Conservation (phyloP, 2,113 vertebrate species). For the Pimephales promelas region DNA sequence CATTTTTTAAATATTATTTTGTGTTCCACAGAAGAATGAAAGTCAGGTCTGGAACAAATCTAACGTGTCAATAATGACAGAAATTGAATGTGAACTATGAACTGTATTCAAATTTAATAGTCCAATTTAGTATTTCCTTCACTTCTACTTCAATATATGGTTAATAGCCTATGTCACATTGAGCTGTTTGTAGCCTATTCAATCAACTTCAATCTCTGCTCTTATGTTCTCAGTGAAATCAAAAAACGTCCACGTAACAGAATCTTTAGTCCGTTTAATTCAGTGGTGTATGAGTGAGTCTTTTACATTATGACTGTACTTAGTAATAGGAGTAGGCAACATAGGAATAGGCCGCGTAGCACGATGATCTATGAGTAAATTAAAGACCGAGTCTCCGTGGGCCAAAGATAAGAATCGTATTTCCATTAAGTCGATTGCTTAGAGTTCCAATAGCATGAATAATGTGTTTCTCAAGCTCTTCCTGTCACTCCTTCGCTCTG, state of each 20-base stretch:
- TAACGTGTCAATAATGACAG: no score
- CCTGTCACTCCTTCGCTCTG: neutral
- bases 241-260: neutral
- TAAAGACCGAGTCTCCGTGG: conserved; percentile 69
- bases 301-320: conserved; percentile 29
- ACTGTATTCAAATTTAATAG: neutral
- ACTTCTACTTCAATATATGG: neutral
- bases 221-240: neutral
- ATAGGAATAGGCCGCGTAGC: conserved; percentile 43
- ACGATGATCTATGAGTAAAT: conserved; percentile 72
- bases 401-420: conserved; percentile 75
- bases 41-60: no score
- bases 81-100: no score
- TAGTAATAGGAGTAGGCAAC: conserved; percentile 16
- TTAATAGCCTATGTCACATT: neutral
- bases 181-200: neutral
- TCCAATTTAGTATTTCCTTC: neutral
- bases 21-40: no score
- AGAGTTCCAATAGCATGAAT: conserved; percentile 67
- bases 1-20: no score
- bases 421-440: conserved; percentile 76
- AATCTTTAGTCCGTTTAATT: neutral
- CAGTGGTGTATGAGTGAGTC: neutral
- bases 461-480: conserved; percentile 18
- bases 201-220: neutral